Conservation (phyloP, 2,888 invertebrate species). For the Halocaridina rubra region DNA sequence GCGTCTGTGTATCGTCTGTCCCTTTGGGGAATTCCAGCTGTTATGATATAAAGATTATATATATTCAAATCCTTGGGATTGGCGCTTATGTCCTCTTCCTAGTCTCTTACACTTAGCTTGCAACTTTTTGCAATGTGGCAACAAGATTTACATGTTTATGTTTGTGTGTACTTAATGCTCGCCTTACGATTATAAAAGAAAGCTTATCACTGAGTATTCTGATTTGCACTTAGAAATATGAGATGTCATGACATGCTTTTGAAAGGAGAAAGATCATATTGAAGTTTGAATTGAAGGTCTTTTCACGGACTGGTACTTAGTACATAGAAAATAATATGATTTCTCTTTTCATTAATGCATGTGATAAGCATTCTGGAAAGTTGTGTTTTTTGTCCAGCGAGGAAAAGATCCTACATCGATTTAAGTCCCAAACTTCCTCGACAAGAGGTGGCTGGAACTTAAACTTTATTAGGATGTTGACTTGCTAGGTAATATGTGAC, state of each 20-base stretch:
- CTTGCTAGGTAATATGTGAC: constrained; percentile 38
- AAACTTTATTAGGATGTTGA: constrained; percentile 11
- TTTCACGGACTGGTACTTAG: too few species aligned
- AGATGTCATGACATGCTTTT: too few species aligned
- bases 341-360: neutral
- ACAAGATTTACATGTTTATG: constrained; percentile 28
- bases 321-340: too few species aligned
- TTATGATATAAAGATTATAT: constrained; percentile 24
- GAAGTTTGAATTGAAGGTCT: constrained; percentile 4
- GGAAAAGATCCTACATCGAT: neutral
- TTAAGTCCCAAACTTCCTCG: constrained; percentile 2
- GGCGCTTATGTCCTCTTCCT: constrained; percentile 37
- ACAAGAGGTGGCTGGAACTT: constrained; percentile 16
- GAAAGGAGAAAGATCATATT: too few species aligned
- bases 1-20: constrained; percentile 24
- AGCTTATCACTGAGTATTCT: constrained; percentile 18
- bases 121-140: constrained; percentile 38
- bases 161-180: constrained; percentile 36
- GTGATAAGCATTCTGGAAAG: constrained; percentile 30
- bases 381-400: constrained; percentile 26
- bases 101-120: constrained; percentile 33
- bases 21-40: constrained; percentile 10
- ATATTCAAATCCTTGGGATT: constrained; percentile 43
- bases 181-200: constrained; percentile 10
- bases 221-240: neutral